Conservation (phyloP, 2,888 invertebrate species). For the Nymphalis polychloros region DNA sequence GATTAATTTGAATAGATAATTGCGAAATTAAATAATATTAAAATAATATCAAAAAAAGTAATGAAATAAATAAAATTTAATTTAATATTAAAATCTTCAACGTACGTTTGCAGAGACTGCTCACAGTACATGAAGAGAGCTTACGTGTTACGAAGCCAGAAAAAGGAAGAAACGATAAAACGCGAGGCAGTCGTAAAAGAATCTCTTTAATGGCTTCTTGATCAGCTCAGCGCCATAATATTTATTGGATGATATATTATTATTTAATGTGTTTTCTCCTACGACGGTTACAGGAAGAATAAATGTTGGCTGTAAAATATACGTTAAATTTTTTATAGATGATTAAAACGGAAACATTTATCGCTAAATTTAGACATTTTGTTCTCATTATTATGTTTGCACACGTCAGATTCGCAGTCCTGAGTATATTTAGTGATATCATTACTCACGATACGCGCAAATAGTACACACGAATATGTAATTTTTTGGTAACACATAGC, state of each 20-base stretch:
- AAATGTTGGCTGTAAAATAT: conserved; percentile 30
- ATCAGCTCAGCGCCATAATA: conserved; percentile 53
- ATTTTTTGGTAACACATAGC: background rate
- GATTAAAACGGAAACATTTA: conserved; percentile 18
- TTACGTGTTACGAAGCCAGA: conserved; percentile 30
- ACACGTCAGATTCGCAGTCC: background rate
- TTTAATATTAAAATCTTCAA: background rate
- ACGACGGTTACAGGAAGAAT: conserved; percentile 26
- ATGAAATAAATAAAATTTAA: too few relatives aligned
- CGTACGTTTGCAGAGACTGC: background rate
- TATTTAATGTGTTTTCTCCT: conserved; percentile 37
- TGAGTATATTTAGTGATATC: too few relatives aligned
- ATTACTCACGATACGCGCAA: background rate
- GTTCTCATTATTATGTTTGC: conserved; percentile 17
- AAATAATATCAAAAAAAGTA: too few relatives aligned
- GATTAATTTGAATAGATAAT: too few relatives aligned
- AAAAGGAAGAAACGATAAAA: conserved; percentile 43
- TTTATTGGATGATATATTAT: conserved; percentile 42
- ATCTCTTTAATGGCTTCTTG: conserved; percentile 50
- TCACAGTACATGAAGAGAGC: background rate
- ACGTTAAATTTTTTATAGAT: conserved; percentile 24
- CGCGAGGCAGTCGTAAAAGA: conserved; percentile 49
- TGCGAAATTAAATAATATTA: too few relatives aligned
- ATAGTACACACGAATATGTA: background rate
- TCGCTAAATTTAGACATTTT: conserved; percentile 33